Evolutionary conservation across 1,140 invertebrate genomes (phyloP), one percentile per base, ranked within the genome.

Genomic region (Lysiphlebus fabarum): DNA sequence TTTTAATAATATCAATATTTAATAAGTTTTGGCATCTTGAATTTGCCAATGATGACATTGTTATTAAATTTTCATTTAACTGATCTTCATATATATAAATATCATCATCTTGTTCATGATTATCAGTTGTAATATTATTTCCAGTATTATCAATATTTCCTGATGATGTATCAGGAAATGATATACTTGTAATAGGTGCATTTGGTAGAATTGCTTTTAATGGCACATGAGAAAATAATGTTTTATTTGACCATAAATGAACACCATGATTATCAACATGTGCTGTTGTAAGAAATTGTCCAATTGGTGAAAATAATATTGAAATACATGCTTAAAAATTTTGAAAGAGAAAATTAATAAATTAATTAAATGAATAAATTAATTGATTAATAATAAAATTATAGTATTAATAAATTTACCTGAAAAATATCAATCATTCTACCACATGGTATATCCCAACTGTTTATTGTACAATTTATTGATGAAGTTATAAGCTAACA

Each of bases 1-100:
- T 86, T 73, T 91, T 95, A 1, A 99, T 91, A 2, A 91, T 77
- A 68, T 98, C 95, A 45, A 99, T 81, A 75, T 95, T 87, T 0
- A 98, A 79, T 5, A 99, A 76, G 81, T 97, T 97, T 53, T 93
- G 86, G 96, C 96, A 99, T 70, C 92, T 86, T 0, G 93, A 95
- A 17, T 87, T 85, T 0, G 95, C 86, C 43, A 97, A 76, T 2
- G 86, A 82, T 0, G 95, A 96, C 61, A 98, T 79, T 0, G 94
- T 96, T 9, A 98, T 85, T 1, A 98, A 78, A 65, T 95, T 86
- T 36, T 85, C 72, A 42, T 83, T 83, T 43, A 98, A 86, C 81
- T 97, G 93, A 65, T 89, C 86, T 0, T 90, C 87, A 6, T 91
- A 92, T 67, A 84, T 81, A 70, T 89, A 93, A 71, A 87, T 80